Evolutionary conservation across 1,140 invertebrate species (phyloP).

Genomic region (Drosophila kanapiae): DNA sequence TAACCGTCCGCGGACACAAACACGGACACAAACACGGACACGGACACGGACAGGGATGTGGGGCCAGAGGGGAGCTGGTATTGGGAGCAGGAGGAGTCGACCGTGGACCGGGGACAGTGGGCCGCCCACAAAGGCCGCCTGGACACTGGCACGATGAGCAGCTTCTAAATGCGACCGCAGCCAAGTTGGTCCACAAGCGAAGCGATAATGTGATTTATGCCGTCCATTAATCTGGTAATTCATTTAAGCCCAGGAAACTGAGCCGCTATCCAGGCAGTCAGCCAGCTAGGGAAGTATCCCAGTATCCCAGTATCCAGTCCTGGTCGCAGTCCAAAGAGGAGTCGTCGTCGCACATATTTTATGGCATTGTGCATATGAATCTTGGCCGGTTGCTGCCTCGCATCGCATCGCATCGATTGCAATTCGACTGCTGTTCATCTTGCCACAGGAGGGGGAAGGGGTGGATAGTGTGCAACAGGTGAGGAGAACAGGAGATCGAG

Average conservation of each 20-base stretch:
- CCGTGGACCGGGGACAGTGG: constrained; percentile 20
- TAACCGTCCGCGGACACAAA: constrained; percentile 61
- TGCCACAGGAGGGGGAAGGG: constrained; percentile 11
- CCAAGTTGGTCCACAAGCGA: constrained; percentile 70
- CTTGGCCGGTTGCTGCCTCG: constrained; percentile 49
- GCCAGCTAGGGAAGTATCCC: neutral
- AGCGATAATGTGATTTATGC: constrained; percentile 85
- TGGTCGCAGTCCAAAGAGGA: neutral
- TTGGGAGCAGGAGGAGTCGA: constrained; percentile 14
- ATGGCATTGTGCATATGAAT: constrained; percentile 83
- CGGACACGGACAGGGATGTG: constrained; percentile 1
- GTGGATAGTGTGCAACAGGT: constrained; percentile 8
- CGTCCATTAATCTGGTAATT: constrained; percentile 85
- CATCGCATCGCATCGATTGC: constrained; percentile 82
- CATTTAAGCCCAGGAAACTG: constrained; percentile 83
- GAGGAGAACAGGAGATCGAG: too few relatives aligned
- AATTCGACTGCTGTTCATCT: constrained; percentile 85
- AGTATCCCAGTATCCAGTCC: neutral
- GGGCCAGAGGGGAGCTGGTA: neutral
- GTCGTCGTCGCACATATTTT: constrained; percentile 65
- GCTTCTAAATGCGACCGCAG: constrained; percentile 76
- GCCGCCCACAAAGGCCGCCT: constrained; percentile 78
- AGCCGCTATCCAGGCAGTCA: constrained; percentile 47
- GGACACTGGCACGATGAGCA: constrained; percentile 49
- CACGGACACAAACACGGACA: constrained; percentile 35